phyloP scores from a whole-genome alignment of 1,140 invertebrate genomes.

The Phymorhynchus buccinoides region DNA sequence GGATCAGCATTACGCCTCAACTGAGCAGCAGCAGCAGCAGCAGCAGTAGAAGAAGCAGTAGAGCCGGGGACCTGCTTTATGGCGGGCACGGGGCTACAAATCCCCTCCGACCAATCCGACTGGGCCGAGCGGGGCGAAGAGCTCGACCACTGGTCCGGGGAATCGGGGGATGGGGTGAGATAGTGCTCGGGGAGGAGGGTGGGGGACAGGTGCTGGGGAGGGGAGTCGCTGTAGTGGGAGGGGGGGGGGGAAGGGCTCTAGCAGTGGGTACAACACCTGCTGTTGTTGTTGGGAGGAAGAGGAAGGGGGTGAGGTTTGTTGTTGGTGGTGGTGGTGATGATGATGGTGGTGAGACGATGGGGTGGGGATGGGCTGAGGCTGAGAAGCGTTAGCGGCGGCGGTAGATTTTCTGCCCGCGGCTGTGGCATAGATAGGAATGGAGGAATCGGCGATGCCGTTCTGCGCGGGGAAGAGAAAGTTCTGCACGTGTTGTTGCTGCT shows the following conservation, averaged over 20 bases:
- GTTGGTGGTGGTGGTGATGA: slow-evolving; percentile 38
- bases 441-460: slow-evolving; percentile 49
- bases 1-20: slow-evolving; percentile 37
- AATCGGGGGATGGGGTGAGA: slow-evolving; percentile 94
- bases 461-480: slow-evolving; percentile 47
- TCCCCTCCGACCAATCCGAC: slow-evolving; percentile 96
- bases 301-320: slow-evolving; percentile 43
- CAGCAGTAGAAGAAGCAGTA: too few species aligned
- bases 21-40: too few species aligned
- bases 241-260: slow-evolving; percentile 55
- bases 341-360: slow-evolving; percentile 36
- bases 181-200: slow-evolving; percentile 76
- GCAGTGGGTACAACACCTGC: neutral
- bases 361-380: slow-evolving; percentile 50
- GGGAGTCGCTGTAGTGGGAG: slow-evolving; percentile 74
- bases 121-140: slow-evolving; percentile 88
- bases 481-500: slow-evolving; percentile 46
- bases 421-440: slow-evolving; percentile 51
- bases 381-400: neutral
- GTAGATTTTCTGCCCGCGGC: slow-evolving; percentile 55
- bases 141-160: slow-evolving; percentile 94
- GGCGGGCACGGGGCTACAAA: slow-evolving; percentile 73
- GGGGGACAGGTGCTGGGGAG: slow-evolving; percentile 68
- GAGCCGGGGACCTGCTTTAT: slow-evolving; percentile 47
- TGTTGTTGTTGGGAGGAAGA: slow-evolving; percentile 52